Conservation (phyloP, 2,888 invertebrate genomes). For the Mongoloraphidia duomilia region DNA sequence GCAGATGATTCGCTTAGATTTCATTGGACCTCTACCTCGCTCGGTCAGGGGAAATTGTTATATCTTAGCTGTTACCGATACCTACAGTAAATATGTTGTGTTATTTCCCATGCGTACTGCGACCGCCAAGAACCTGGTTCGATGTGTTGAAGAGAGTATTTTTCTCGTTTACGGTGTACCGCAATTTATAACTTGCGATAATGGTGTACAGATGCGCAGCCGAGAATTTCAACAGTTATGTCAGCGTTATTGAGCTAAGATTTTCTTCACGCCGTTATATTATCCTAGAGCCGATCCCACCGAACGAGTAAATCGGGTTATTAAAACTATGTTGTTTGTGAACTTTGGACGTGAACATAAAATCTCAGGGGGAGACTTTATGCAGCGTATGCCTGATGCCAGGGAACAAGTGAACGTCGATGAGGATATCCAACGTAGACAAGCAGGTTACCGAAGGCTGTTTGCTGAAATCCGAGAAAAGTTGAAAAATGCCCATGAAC, state of each 20-base stretch:
- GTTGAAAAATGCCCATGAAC: background rate
- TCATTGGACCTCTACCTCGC: slow-evolving; percentile 12
- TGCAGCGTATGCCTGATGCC: slow-evolving; percentile 13
- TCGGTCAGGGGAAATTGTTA: slow-evolving; percentile 8
- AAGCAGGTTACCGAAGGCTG: background rate
- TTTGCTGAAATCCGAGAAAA: background rate
- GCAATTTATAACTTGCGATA: slow-evolving; percentile 13
- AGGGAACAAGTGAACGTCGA: background rate
- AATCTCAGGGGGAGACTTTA: slow-evolving; percentile 14
- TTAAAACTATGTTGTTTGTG: slow-evolving; percentile 12
- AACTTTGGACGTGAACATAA: slow-evolving; percentile 15
- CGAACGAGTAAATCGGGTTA: slow-evolving; percentile 14
- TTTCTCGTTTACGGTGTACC: slow-evolving; percentile 14
- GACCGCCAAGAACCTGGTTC: slow-evolving; percentile 7
- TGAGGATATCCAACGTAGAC: too few relatives aligned
- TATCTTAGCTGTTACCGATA: slow-evolving; percentile 14
- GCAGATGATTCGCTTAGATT: slow-evolving; percentile 12
- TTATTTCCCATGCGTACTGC: slow-evolving; percentile 12
- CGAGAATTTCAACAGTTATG: slow-evolving; percentile 8
- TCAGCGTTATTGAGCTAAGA: slow-evolving; percentile 4
- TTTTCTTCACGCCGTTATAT: slow-evolving; percentile 10
- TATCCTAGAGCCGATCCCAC: slow-evolving; percentile 17
- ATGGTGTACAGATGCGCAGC: slow-evolving; percentile 14
- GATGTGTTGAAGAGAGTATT: slow-evolving; percentile 10
- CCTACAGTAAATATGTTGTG: slow-evolving; percentile 13